Base-by-base conservation (phyloP, 37 sponge, comb jelly and placozoan species). In the Ianthella basta region DNA sequence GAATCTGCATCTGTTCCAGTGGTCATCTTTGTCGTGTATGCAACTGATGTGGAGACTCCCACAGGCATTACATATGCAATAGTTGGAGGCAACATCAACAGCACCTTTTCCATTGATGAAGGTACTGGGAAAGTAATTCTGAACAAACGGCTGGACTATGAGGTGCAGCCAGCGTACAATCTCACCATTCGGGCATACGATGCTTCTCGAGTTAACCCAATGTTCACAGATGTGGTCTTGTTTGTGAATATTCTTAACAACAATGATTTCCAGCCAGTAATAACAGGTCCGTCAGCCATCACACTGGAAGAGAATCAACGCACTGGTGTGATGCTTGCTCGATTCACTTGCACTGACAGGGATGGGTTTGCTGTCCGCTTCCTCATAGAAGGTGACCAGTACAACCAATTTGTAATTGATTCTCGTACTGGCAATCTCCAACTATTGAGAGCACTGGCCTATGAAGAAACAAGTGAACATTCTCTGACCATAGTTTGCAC, bases 41-140 rank as follows among this genome's bases (percentile, higher is more conserved):
- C 91, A 29, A 81, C 74, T 34, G 88, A 87, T 73, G 55, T 36
- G 44, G 88, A 84, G 55, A 56, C 63, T 54, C 54, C 54, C 21
- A 81, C 0, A 60, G 80, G 60, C 18, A 29, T 64, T 18, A 67
- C 41, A 0, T 93, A 93, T 55, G 66, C 72, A 6, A 84, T 93
- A 15, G 84, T 87, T 41, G 86, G 84, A 32, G 94, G 94, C 14
- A 93, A 72, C 61, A 80, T 84, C 5, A 57, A 36, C 12, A 87
- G 79, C 10, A 81, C 61, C 8, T 93, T 93, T 68, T 27, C 32
- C 2, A 65, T 92, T 56, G 72, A 88, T 59, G 36, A 57, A 25
- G 37, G 6, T 54, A 88, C 86, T 56, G 92, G 92, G 0, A 61
- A 57, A 12, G 61, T 92, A 13, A 66, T 40, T 19, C 88, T 90